Conservation (phyloP, 2,797 vertebrate genomes). For the Eremophila alpestris region DNA sequence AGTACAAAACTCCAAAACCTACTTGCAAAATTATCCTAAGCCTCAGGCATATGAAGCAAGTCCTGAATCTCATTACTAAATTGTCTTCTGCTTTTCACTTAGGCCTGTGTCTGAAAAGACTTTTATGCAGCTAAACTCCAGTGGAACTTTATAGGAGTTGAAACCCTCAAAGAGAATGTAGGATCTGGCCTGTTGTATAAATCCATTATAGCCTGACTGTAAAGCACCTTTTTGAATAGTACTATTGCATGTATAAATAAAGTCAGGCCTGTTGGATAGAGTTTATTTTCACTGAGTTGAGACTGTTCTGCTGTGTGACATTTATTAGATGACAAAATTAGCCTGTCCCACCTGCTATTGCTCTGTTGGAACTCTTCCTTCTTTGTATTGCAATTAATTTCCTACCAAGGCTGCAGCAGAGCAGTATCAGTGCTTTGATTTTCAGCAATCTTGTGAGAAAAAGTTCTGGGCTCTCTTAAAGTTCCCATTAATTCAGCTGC, state of each 20-base stretch:
- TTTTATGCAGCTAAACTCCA: background rate
- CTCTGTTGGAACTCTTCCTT: background rate
- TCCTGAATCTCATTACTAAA: conserved; percentile 20
- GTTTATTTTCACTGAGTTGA: background rate
- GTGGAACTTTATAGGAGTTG: background rate
- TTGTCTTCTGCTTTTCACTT: background rate
- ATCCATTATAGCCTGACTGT: background rate
- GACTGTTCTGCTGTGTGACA: background rate
- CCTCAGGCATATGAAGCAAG: background rate
- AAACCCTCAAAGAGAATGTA: background rate
- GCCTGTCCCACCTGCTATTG: background rate
- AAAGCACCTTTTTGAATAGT: background rate
- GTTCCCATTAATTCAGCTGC: background rate
- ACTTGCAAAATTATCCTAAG: conserved; percentile 17
- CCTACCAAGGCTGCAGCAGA: background rate
- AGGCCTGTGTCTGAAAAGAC: background rate
- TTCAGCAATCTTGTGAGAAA: background rate
- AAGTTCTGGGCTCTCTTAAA: background rate
- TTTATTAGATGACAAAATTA: background rate
- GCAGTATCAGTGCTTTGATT: background rate
- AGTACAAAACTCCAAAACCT: background rate
- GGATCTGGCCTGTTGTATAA: background rate
- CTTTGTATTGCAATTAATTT: background rate
- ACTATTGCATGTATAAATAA: background rate
- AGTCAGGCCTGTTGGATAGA: background rate